phyloP scores from a whole-genome alignment of 2,888 invertebrate genomes.

The Dynastes tityus region DNA sequence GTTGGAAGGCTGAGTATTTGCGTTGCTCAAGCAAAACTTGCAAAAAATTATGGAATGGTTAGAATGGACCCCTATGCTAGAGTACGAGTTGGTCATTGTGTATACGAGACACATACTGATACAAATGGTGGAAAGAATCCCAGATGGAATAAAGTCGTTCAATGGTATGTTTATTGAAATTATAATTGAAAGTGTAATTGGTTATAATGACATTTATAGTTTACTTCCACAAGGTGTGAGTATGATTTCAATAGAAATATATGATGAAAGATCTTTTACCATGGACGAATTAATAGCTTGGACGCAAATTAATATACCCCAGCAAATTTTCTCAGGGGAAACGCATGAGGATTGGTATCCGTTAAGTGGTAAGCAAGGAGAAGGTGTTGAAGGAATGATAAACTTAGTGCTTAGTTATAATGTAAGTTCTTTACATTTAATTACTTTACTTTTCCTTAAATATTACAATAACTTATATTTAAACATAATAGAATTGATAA shows the following conservation, averaged over 20 bases:
- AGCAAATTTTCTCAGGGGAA: constrained; percentile 87
- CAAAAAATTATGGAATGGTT: constrained; percentile 95
- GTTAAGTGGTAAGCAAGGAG: constrained; percentile 95
- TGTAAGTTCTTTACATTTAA: constrained; percentile 69
- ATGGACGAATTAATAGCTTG: constrained; percentile 97
- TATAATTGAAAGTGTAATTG: not conserved
- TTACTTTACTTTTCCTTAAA: not conserved
- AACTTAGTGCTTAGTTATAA: constrained; percentile 90
- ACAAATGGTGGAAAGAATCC: constrained; percentile 96
- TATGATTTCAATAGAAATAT: constrained; percentile 92
- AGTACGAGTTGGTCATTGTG: constrained; percentile 92
- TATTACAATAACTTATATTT: constrained; percentile 13
- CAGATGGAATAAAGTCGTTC: constrained; percentile 95
- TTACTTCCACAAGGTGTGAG: constrained; percentile 91
- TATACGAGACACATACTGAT: constrained; percentile 96
- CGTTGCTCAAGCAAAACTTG: constrained; percentile 91
- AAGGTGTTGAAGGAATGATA: constrained; percentile 93
- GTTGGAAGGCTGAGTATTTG: constrained; percentile 87
- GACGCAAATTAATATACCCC: constrained; percentile 91
- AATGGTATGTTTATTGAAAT: constrained; percentile 77
- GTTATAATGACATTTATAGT: constrained; percentile 69
- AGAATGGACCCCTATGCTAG: constrained; percentile 98
- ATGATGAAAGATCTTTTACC: constrained; percentile 97
- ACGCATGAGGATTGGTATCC: constrained; percentile 97
- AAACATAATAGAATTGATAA: not conserved